Conservation (phyloP, 1,140 invertebrate genomes). For the Octopus sinensis region DNA sequence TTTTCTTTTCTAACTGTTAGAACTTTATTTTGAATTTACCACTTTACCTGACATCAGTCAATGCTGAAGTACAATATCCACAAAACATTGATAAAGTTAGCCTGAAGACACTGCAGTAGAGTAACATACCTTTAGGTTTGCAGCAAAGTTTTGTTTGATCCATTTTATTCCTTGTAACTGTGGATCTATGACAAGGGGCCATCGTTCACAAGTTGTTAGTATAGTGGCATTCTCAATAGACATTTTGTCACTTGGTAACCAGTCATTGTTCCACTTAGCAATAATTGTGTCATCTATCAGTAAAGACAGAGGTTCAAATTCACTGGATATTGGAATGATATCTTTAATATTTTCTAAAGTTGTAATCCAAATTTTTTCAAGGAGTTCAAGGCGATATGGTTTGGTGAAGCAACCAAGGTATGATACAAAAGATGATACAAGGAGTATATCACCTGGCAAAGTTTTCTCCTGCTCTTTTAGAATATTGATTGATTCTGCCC, state of each 20-base stretch:
- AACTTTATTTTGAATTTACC: too few relatives aligned
- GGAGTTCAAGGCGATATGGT: slow-evolving; percentile 78
- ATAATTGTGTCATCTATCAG: slow-evolving; percentile 84
- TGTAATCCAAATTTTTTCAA: slow-evolving; percentile 76
- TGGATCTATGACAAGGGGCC: slow-evolving; percentile 93
- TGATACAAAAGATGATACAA: slow-evolving; percentile 88
- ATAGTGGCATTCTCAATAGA: slow-evolving; percentile 94
- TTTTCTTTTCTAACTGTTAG: too few relatives aligned
- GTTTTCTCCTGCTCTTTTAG: slow-evolving; percentile 81
- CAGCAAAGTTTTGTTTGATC: slow-evolving; percentile 88
- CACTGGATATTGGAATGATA: slow-evolving; percentile 78
- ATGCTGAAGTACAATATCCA: too few relatives aligned
- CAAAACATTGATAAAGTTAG: too few relatives aligned
- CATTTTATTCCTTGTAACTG: slow-evolving; percentile 80
- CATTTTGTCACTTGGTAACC: slow-evolving; percentile 87
- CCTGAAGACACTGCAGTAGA: too few relatives aligned
- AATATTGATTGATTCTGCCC: slow-evolving; percentile 87
- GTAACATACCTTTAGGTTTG: slow-evolving; percentile 61
- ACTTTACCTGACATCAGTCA: too few relatives aligned
- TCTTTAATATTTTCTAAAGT: slow-evolving; percentile 60
- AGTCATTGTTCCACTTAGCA: slow-evolving; percentile 90
- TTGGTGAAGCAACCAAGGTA: slow-evolving; percentile 94
- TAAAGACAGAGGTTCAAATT: slow-evolving; percentile 76
- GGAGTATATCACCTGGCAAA: slow-evolving; percentile 84
- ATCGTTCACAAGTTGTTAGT: slow-evolving; percentile 83